Evolutionary conservation across 2,797 vertebrate species (phyloP).

Genomic region (Phaenicophaeus curvirostris): DNA sequence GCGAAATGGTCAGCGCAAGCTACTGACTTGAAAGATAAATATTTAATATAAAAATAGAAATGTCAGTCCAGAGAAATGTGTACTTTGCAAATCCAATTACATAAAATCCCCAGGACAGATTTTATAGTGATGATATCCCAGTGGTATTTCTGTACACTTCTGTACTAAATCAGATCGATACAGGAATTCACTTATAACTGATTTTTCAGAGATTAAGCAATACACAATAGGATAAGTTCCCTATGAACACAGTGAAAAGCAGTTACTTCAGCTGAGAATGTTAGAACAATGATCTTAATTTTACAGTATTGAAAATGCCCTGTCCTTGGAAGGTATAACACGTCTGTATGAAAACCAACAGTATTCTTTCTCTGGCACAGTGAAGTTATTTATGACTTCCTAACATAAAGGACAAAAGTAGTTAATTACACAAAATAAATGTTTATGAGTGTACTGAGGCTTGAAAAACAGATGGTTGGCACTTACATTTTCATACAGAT

Average conservation of each 20-base stretch:
- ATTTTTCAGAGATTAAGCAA: conserved; percentile 27
- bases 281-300: not conserved
- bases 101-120: conserved; percentile 21
- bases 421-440: not conserved
- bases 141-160: not conserved
- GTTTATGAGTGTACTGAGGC: not conserved
- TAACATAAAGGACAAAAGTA: not conserved
- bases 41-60: conserved; percentile 45
- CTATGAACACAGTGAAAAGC: not conserved
- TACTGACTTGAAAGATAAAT: conserved; percentile 21
- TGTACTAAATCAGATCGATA: conserved; percentile 33
- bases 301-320: not conserved
- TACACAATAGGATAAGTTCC: not conserved
- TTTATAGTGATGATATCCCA: conserved; percentile 5
- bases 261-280: not conserved
- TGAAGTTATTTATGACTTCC: not conserved
- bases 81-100: conserved; percentile 50
- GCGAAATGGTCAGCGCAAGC: not conserved
- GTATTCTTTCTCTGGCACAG: not conserved
- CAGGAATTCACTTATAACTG: not conserved
- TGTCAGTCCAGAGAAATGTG: not conserved
- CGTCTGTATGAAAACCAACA: not conserved
- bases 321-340: not conserved
- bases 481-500: not conserved
- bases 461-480: not conserved